Percentiles rank a stretch among this genome's conserved stretches.
phyloP scores from a whole-genome alignment of 2,797 vertebrate genomes.

The Oryzias dopingdopingensis region DNA sequence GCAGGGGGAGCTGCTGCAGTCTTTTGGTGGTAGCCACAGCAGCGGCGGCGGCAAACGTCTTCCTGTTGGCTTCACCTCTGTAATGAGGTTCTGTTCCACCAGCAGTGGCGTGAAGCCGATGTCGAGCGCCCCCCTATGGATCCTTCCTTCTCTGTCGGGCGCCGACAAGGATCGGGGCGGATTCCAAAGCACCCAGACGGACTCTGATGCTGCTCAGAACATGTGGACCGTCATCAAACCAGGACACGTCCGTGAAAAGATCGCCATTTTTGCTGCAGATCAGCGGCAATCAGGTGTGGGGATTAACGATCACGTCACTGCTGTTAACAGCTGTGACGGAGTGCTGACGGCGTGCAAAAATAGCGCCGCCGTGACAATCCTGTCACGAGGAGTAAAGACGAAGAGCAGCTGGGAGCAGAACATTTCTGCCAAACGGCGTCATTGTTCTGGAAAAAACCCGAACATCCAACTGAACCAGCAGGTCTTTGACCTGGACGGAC shows the following conservation, averaged over 20 bases:
- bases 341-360: not conserved
- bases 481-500: slow-evolving; percentile 37
- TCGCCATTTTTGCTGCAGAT: slow-evolving; percentile 90
- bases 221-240: slow-evolving; percentile 93
- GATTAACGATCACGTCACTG: not conserved
- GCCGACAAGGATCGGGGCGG: slow-evolving; percentile 50
- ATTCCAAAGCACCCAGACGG: slow-evolving; percentile 35
- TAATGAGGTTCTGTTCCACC: slow-evolving; percentile 77
- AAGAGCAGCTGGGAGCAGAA: slow-evolving; percentile 89
- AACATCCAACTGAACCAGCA: slow-evolving; percentile 20
- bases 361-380: slow-evolving; percentile 21
- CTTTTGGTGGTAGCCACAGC: slow-evolving; percentile 60
- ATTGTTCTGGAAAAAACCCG: slow-evolving; percentile 76
- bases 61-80: slow-evolving; percentile 80
- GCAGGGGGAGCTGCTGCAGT: slow-evolving; percentile 52
- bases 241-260: slow-evolving; percentile 96
- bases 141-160: not conserved
- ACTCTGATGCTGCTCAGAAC: slow-evolving; percentile 78
- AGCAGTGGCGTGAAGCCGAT: slow-evolving; percentile 18
- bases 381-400: slow-evolving; percentile 76
- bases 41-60: slow-evolving; percentile 59
- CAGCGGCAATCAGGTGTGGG: fast-evolving
- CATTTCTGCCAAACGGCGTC: slow-evolving; percentile 85
- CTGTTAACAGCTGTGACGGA: not conserved
- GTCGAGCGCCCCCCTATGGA: slow-evolving; percentile 10